These are phyloP conservation scores for Ornithorhynchus anatinus DNA, from an alignment of 2,113 vertebrate genomes.

Conservation along the genomic window DNA sequence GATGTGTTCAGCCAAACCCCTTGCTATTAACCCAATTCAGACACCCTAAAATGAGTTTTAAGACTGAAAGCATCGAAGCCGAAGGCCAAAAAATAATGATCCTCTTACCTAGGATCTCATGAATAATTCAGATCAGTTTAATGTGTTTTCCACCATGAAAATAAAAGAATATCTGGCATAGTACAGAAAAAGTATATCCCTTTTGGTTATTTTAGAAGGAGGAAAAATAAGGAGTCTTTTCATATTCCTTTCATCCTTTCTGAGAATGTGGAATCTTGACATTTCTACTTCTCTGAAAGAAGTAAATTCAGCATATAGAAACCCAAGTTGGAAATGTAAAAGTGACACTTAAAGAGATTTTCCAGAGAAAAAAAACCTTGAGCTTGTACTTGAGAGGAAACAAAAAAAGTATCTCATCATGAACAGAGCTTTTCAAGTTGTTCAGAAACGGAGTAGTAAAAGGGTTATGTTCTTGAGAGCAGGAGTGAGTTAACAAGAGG, in stretches of 20 bases:
- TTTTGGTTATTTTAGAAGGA: neutral
- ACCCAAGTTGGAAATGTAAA: constrained; percentile 23
- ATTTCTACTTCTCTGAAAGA: neutral
- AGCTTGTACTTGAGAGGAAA: neutral
- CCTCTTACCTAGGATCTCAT: constrained; percentile 36
- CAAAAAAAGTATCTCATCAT: constrained; percentile 7
- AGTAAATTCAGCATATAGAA: neutral
- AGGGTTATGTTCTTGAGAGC: too few species aligned
- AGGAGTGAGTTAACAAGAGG: too few species aligned
- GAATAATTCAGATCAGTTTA: constrained; percentile 63
- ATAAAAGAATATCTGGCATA: constrained; percentile 47
- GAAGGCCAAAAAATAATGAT: constrained; percentile 55
- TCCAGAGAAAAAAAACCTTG: constrained; percentile 12
- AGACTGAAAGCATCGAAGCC: constrained; percentile 38
- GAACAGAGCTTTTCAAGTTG: neutral
- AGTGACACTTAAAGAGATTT: neutral
- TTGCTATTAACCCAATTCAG: constrained; percentile 31
- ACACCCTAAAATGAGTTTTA: constrained; percentile 39
- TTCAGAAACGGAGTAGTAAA: too few species aligned
- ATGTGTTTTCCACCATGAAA: constrained; percentile 43
- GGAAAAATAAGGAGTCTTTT: constrained; percentile 37
- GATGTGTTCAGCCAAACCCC: neutral
- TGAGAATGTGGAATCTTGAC: constrained; percentile 27
- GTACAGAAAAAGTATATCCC: constrained; percentile 25
- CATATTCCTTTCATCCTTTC: constrained; percentile 18